These are phyloP conservation scores for Micrasema longulum DNA, from an alignment of 1,140 invertebrate species.

Conservation along the genomic window DNA sequence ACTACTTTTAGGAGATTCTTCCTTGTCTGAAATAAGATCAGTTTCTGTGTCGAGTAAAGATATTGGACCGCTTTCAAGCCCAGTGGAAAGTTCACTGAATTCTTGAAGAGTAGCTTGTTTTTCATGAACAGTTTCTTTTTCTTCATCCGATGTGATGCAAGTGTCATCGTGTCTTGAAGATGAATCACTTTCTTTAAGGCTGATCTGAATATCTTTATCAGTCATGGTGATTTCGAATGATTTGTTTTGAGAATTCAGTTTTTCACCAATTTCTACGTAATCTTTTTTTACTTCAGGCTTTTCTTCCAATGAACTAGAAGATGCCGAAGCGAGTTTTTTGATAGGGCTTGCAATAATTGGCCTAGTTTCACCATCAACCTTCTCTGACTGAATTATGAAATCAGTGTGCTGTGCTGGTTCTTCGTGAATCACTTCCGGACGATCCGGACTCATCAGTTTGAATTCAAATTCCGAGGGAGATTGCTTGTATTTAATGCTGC, in stretches of 20 bases:
- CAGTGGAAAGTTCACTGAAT: slow-evolving; percentile 62
- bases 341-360: slow-evolving; percentile 6
- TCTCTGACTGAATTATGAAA: slow-evolving; percentile 9
- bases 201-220: slow-evolving; percentile 47
- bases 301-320: slow-evolving; percentile 48
- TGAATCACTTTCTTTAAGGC: slow-evolving; percentile 45
- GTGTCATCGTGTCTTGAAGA: slow-evolving; percentile 48
- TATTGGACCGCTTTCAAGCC: slow-evolving; percentile 66
- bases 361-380: slow-evolving; percentile 19
- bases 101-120: slow-evolving; percentile 64
- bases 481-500: slow-evolving; percentile 72
- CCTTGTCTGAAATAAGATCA: slow-evolving; percentile 63
- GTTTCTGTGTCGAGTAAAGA: slow-evolving; percentile 67
- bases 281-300: slow-evolving; percentile 48
- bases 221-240: slow-evolving; percentile 40
- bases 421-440: slow-evolving; percentile 66
- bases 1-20: slow-evolving; percentile 64
- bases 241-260: slow-evolving; percentile 23
- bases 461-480: slow-evolving; percentile 81
- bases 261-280: slow-evolving; percentile 39
- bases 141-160: slow-evolving; percentile 59
- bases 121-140: slow-evolving; percentile 63
- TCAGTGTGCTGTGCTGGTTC: slow-evolving; percentile 61
- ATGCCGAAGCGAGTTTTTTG: slow-evolving; percentile 45
- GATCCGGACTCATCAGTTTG: slow-evolving; percentile 68